Evolutionary conservation across 2,113 vertebrate species (phyloP), one percentile per base, ranked within the genome.

Genomic region (Pollachius pollachius): DNA sequence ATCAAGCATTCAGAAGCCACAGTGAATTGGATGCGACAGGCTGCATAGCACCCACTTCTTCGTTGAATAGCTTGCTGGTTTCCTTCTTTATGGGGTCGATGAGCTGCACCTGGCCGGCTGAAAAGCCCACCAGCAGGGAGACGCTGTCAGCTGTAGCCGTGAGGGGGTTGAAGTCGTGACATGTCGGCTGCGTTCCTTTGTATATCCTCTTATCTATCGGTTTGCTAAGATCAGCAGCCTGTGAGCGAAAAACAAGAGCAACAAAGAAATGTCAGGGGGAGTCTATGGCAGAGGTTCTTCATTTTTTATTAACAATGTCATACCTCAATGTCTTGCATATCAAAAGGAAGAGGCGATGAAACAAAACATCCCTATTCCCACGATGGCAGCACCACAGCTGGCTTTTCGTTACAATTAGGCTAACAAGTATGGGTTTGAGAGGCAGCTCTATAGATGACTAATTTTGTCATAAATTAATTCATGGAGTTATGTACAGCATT

Each of bases 1-100:
- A 9, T 48, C 41, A 11, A 48, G 41, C 8, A 48, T 48, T 48
- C 41, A 48, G 30, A 34, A 34, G 30, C 30, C 30, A 34, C 30
- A 1, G 41, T 65, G n/a, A 5, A 65, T 18, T 17, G 9, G 65
- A 4, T 62, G 57, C 70, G 65, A 48, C 21, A 52, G 0, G 1
- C 16, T 27, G 18, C 75, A 56, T 62, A 2, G 19, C 30, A 94
- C 96, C 92, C 91, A 99, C 97, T 94, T 99, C 97, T 89, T 99
- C 97, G 82, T 99, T 99, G 93, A 99, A 99, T 87, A 99, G 92
- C 89, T 99, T 99, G 94, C 97, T 99, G 88, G 97, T 99, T 92
- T 99, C 97, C 93, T 99, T 99, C 94, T 99, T 99, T 91, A 99
- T 97, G 60, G 97, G 97, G 86, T 99, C 97, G 89, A 99, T 99